Base-by-base conservation (phyloP, 2,797 vertebrate genomes). In the Microtus californicus region DNA sequence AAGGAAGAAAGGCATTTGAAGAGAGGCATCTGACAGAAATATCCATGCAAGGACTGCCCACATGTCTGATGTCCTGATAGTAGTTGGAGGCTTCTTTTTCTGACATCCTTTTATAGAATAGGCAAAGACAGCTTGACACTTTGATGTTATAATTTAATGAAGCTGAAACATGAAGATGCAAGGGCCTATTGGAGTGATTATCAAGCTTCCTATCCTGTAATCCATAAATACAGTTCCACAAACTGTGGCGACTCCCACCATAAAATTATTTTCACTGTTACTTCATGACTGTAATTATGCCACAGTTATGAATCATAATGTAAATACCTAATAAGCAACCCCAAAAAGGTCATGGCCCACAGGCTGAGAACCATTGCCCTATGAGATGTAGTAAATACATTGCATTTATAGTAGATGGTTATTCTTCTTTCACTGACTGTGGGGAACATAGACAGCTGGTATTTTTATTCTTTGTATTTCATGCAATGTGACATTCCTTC, bases 401-500 rank as follows among this genome's bases (percentile, higher is more conserved):
- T 85, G n/a, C 51, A 3, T 29, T 21, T 51, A 91, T 11, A 78
- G 43, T 73, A 43, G 31, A 4, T 59, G 37, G 12, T 51, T 51
- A 59, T 5, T 88, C 77, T 94, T 27, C 56, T 80, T 93, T 95
- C 45, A 77, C 45, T 89, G 51, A 63, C 48, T 27, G 4, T 93
- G 27, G 91, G 34, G 17, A 10, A 34, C 37, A 8, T 23, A 31
- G 76, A 27, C 14, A 69, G 5, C 65, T 77, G 23, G 23, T 21
- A 31, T 77, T 80, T 10, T 89, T 56, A 40, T 56, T 73, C 45
- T 71, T 71, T 69, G 83, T 29, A 5, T 54, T 87, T 40, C 34
- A 40, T 40, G 6, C 9, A 54, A 40, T 0, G 9, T 56, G n/a
- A 7, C 67, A 56, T 14, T 51, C 67, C 27, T 87, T 87, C 63